These are phyloP conservation scores for Parus major DNA, from an alignment of 2,113 vertebrate species.

Conservation along the genomic window DNA sequence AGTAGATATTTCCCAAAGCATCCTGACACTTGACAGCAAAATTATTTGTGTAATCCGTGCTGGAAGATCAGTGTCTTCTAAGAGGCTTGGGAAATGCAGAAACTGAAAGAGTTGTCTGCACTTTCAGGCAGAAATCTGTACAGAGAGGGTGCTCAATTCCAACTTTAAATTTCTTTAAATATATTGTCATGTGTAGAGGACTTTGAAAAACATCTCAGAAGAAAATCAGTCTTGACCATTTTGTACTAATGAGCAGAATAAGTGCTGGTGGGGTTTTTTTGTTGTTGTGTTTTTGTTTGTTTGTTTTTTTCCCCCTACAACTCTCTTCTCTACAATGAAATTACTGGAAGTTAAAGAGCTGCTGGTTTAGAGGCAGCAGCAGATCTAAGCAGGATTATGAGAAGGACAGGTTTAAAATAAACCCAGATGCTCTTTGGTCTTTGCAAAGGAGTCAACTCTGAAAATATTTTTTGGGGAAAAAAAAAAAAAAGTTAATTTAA, in stretches of 20 bases:
- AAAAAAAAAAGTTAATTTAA: not conserved
- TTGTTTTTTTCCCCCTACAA: accelerated
- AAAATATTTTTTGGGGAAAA: not conserved
- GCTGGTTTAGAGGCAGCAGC: not conserved
- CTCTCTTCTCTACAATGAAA: accelerated
- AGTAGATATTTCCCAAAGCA: not conserved
- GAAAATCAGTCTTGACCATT: not conserved
- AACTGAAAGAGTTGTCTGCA: not conserved
- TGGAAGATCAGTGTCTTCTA: not conserved
- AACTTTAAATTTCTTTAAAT: not conserved
- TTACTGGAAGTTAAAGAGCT: not conserved
- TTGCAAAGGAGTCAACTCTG: not conserved
- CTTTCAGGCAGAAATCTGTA: not conserved
- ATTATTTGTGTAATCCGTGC: not conserved
- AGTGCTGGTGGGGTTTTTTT: not conserved
- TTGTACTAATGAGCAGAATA: not conserved
- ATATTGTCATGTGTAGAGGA: not conserved
- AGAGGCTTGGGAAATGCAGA: not conserved
- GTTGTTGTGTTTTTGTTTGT: not conserved
- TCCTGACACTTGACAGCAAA: not conserved
- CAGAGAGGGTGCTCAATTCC: not conserved
- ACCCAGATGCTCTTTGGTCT: not conserved
- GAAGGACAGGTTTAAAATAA: not conserved
- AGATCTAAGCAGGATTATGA: not conserved
- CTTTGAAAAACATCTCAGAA: not conserved